Evolutionary conservation across 2,113 vertebrate species (phyloP).

Genomic region (Chionodraco myersi): DNA sequence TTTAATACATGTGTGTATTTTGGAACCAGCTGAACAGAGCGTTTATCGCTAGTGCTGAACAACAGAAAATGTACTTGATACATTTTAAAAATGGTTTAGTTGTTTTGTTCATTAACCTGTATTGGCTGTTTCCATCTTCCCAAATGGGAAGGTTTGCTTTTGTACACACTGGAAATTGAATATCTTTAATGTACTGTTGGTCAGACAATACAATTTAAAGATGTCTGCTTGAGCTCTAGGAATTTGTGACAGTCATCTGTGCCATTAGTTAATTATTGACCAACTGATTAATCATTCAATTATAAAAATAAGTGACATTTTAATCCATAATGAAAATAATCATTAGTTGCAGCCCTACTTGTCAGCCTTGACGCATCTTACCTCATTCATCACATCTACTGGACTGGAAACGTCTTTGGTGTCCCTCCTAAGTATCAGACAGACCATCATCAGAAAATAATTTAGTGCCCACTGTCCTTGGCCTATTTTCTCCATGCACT

Average conservation of each 20-base stretch:
- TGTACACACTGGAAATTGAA: not conserved
- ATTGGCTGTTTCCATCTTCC: not conserved
- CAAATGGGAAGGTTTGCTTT: not conserved
- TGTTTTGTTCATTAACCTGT: too few species aligned
- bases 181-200: not conserved
- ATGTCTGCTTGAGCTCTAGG: not conserved
- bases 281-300: not conserved
- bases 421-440: not conserved
- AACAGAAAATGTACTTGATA: too few species aligned
- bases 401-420: conserved; percentile 6
- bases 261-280: not conserved
- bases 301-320: not conserved
- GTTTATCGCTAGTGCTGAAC: not conserved
- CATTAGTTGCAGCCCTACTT: not conserved
- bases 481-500: conserved; percentile 45
- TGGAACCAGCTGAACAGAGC: not conserved
- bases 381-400: not conserved
- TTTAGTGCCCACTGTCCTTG: conserved; percentile 32
- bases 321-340: not conserved
- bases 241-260: not conserved
- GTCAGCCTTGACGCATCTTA: not conserved
- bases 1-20: not conserved
- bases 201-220: conserved; percentile 1
- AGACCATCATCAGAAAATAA: conserved; percentile 22
- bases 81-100: too few species aligned